Conservation (phyloP, 2,888 invertebrate species). For the Drosophila infuscata region DNA sequence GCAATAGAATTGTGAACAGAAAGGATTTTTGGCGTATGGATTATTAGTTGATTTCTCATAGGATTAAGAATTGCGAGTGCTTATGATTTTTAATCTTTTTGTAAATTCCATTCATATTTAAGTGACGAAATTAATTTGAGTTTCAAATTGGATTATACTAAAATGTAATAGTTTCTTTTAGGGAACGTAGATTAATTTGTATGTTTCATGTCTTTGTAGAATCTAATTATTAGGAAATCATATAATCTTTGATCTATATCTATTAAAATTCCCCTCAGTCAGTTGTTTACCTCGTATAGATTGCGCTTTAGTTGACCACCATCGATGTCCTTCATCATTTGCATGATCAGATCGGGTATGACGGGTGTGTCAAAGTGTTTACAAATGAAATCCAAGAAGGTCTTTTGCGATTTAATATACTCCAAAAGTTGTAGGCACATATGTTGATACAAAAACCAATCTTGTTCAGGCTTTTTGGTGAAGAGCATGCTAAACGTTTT, state of each 20-base stretch:
- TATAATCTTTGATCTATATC: background rate
- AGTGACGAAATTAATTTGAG: background rate
- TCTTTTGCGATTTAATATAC: constrained; percentile 94
- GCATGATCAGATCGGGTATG: constrained; percentile 95
- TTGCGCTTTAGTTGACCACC: constrained; percentile 90
- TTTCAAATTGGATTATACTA: background rate
- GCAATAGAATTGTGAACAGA: background rate
- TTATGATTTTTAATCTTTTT: background rate
- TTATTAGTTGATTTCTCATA: too few relatives aligned
- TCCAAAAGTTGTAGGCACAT: constrained; percentile 96
- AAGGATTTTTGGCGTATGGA: background rate
- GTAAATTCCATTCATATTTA: background rate
- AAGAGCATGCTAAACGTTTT: constrained; percentile 96
- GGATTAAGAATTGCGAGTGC: background rate
- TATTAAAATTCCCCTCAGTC: background rate
- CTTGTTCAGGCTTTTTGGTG: constrained; percentile 94
- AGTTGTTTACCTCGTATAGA: constrained; percentile 88
- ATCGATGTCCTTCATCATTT: constrained; percentile 93
- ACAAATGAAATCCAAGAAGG: constrained; percentile 94
- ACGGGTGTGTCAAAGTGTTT: constrained; percentile 97
- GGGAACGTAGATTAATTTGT: too few relatives aligned
- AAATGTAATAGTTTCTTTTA: too few relatives aligned
- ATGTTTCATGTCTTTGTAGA: too few relatives aligned
- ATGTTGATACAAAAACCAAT: constrained; percentile 96
- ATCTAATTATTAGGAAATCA: too few relatives aligned